phyloP scores from a whole-genome alignment of 2,113 vertebrate species.

The Platysternon megacephalum region DNA sequence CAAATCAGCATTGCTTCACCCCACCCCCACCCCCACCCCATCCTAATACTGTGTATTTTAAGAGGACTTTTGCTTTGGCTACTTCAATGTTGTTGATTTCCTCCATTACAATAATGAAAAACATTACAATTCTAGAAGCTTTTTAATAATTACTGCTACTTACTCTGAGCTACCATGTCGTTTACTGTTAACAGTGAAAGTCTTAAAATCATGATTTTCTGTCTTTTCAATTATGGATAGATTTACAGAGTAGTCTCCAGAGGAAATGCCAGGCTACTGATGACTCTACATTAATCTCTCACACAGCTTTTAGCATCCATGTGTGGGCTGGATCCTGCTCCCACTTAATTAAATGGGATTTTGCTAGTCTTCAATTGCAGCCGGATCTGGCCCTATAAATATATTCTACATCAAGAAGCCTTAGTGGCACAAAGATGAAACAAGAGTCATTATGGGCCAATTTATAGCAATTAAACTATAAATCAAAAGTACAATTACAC shows the following conservation, averaged over 20 bases:
- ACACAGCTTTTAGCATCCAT: constrained; percentile 58
- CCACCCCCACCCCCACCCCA: neutral
- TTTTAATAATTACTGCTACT: constrained; percentile 34
- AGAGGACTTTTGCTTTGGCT: neutral
- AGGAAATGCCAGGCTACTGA: constrained; percentile 49
- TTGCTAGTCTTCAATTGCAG: neutral
- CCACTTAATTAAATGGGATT: constrained; percentile 34
- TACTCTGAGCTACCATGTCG: constrained; percentile 36
- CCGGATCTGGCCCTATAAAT: neutral
- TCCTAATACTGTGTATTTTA: neutral
- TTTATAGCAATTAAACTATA: constrained; percentile 2
- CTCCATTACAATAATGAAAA: constrained; percentile 27
- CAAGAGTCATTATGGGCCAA: neutral
- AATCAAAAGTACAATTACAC: constrained; percentile 1
- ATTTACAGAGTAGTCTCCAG: constrained; percentile 46
- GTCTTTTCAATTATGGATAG: constrained; percentile 58
- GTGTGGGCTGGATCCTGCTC: neutral
- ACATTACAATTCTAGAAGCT: neutral
- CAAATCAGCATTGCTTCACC: neutral
- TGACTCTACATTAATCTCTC: constrained; percentile 47
- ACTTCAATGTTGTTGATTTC: constrained; percentile 21
- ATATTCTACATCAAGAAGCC: neutral
- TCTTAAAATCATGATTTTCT: constrained; percentile 25
- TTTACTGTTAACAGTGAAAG: constrained; percentile 50
- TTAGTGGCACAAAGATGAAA: neutral